These are phyloP conservation scores for Diorhabda carinulata DNA, from an alignment of 1,140 invertebrate genomes.

Conservation along the genomic window DNA sequence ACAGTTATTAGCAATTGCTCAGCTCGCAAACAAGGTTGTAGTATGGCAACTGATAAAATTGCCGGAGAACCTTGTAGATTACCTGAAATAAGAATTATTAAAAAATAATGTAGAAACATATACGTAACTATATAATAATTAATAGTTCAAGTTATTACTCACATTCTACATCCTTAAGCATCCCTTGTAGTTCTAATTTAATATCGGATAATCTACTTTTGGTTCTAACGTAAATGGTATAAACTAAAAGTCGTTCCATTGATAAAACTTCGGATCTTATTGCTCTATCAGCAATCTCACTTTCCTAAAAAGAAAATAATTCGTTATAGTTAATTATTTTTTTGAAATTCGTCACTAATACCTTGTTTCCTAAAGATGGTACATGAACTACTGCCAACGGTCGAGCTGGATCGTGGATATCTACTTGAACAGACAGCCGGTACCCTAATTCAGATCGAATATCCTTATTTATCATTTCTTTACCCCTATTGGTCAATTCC, in stretches of 20 bases:
- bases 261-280: conserved; percentile 85
- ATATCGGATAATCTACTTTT: conserved; percentile 76
- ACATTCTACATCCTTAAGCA: conserved; percentile 72
- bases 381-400: conserved; percentile 83
- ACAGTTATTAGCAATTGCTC: conserved; percentile 89
- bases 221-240: conserved; percentile 92
- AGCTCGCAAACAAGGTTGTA: conserved; percentile 83
- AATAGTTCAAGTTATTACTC: conserved; percentile 38
- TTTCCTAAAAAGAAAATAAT: conserved; percentile 49
- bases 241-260: conserved; percentile 93
- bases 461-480: conserved; percentile 59
- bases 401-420: conserved; percentile 73
- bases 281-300: conserved; percentile 74
- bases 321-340: background rate
- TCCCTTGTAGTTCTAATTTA: conserved; percentile 72
- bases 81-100: conserved; percentile 49
- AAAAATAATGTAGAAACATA: conserved; percentile 5
- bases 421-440: conserved; percentile 82
- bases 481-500: conserved; percentile 50
- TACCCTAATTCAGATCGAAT: conserved; percentile 82
- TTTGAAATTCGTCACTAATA: conserved; percentile 17
- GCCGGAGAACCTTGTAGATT: conserved; percentile 78
- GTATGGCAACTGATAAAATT: conserved; percentile 81
- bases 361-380: conserved; percentile 66
- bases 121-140: background rate